Percentiles rank a stretch among this genome's conserved stretches.
Evolutionary conservation across 1,140 invertebrate species (phyloP).

Genomic region (Dufourea novaeangliae): DNA sequence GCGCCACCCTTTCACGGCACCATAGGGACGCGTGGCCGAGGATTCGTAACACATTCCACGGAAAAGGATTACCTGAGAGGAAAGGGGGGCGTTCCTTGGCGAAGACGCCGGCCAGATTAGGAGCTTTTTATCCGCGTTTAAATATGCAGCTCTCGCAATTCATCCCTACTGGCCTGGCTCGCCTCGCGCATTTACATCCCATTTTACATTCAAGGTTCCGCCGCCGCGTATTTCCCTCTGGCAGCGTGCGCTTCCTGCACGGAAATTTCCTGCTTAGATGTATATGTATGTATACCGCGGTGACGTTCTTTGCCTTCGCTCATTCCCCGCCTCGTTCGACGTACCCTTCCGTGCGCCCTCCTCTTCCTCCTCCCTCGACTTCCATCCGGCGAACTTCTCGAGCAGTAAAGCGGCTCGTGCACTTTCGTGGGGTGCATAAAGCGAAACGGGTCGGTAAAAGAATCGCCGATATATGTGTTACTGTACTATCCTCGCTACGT

Average conservation of each 20-base stretch:
- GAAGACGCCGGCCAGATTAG: conserved; percentile 14
- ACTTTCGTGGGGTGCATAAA: conserved; percentile 65
- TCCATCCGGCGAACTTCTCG: conserved; percentile 60
- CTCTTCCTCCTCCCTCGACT: neutral
- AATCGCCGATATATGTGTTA: conserved; percentile 59
- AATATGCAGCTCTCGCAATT: conserved; percentile 29
- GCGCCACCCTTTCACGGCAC: neutral
- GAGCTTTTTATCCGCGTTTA: conserved; percentile 37
- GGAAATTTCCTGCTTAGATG: conserved; percentile 48
- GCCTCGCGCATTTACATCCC: conserved; percentile 26
- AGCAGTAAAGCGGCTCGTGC: conserved; percentile 68
- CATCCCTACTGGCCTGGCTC: neutral
- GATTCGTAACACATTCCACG: neutral
- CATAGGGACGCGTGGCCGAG: neutral
- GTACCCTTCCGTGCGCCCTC: conserved; percentile 22
- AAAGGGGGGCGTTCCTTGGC: neutral
- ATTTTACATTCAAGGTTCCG: conserved; percentile 34
- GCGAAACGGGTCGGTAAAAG: conserved; percentile 61
- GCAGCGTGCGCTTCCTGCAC: conserved; percentile 36
- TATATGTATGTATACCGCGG: too few species aligned
- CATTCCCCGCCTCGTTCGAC: neutral
- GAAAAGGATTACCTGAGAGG: neutral
- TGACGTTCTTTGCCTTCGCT: neutral
- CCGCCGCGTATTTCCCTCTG: conserved; percentile 1
- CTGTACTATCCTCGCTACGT: conserved; percentile 25